Conservation (phyloP, 2,888 invertebrate genomes). For the Syritta pipiens region DNA sequence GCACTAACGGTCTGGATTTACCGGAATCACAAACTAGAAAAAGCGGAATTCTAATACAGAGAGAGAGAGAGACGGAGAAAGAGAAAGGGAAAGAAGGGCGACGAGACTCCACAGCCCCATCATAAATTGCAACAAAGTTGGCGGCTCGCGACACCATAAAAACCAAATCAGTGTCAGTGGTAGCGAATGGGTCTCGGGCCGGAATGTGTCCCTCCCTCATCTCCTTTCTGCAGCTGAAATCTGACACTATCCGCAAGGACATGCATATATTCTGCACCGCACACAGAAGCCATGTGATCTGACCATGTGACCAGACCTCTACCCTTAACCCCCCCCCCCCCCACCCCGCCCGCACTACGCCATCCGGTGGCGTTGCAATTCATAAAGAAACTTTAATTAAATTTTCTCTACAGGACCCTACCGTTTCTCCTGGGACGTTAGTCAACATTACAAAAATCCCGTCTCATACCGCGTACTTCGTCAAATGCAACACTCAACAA, state of each 20-base stretch:
- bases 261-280: slow-evolving; percentile 5
- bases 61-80: too few relatives aligned
- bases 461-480: slow-evolving; percentile 39
- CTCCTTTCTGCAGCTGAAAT: slow-evolving; percentile 45
- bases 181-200: background rate
- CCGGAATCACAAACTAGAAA: slow-evolving; percentile 11
- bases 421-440: slow-evolving; percentile 54
- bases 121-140: slow-evolving; percentile 45
- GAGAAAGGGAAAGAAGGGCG: too few relatives aligned
- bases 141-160: slow-evolving; percentile 40
- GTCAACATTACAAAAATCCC: slow-evolving; percentile 51
- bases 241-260: slow-evolving; percentile 45
- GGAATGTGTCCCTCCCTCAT: slow-evolving; percentile 16
- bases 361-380: slow-evolving; percentile 37
- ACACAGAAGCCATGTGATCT: slow-evolving; percentile 38
- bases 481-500: slow-evolving; percentile 58
- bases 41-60: background rate
- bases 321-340: background rate
- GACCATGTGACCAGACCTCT: slow-evolving; percentile 58
- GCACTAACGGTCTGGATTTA: background rate
- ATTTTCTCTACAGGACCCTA: slow-evolving; percentile 72
- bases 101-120: too few relatives aligned
- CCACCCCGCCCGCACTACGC: background rate
- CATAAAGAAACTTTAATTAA: slow-evolving; percentile 72
- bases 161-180: slow-evolving; percentile 61